A percentile compares a stretch with the other conserved stretches of the same genome.
Evolutionary conservation across 2,797 vertebrate genomes (phyloP).

Genomic region (Phaenicophaeus curvirostris): DNA sequence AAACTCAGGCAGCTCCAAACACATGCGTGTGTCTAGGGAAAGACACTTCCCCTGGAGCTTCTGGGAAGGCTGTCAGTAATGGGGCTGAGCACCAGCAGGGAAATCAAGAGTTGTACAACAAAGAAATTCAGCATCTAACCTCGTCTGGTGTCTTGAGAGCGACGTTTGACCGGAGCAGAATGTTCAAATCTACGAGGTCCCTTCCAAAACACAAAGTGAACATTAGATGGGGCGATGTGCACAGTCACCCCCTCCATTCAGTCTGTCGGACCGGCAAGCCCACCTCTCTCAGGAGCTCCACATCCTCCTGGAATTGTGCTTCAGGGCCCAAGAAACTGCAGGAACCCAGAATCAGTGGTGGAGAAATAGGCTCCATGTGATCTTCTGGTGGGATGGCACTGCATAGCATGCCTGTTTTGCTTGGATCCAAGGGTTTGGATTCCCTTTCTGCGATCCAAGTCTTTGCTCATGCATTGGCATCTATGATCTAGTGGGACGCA

Average conservation of each 20-base stretch:
- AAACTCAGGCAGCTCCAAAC: neutral
- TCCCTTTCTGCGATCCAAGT: neutral
- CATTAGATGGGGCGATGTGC: neutral
- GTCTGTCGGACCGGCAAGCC: neutral
- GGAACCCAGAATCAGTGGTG: neutral
- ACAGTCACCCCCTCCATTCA: neutral
- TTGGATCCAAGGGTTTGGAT: neutral
- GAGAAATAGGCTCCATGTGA: neutral
- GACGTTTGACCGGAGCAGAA: conserved; percentile 82
- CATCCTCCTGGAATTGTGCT: neutral
- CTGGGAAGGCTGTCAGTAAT: neutral
- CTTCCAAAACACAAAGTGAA: conserved; percentile 73
- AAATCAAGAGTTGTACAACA: neutral
- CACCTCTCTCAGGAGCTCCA: neutral
- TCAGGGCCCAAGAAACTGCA: neutral
- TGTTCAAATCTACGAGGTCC: conserved; percentile 75
- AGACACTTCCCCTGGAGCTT: neutral
- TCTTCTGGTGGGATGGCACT: neutral
- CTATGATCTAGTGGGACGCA: too few relatives aligned
- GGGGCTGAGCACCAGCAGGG: neutral
- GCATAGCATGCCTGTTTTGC: neutral
- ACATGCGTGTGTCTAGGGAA: accelerated
- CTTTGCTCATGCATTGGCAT: neutral
- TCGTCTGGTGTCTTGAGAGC: conserved; percentile 85
- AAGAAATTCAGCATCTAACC: conserved; percentile 74